phyloP scores from a whole-genome alignment of 2,113 vertebrate genomes.

The Hippocampus zosterae region DNA sequence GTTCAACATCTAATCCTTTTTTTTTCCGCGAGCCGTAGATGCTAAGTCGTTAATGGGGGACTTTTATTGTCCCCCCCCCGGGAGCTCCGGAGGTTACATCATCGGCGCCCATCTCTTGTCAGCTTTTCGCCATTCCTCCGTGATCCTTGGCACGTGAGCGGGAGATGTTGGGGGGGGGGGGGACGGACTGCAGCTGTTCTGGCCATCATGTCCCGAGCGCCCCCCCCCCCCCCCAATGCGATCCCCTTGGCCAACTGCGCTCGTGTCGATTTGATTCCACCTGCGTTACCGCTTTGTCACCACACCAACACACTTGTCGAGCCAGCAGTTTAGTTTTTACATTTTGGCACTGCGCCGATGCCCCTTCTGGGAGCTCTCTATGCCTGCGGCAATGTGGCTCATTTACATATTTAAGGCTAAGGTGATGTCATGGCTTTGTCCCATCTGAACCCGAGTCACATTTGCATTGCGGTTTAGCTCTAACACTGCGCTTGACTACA shows the following conservation, averaged over 20 bases:
- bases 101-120: constrained; percentile 61
- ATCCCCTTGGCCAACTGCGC: constrained; percentile 11
- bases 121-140: constrained; percentile 58
- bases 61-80: constrained; percentile 45
- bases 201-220: constrained; percentile 26
- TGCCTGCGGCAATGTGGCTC: not conserved
- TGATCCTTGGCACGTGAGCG: constrained; percentile 52
- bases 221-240: not conserved
- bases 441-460: not conserved
- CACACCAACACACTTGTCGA: constrained; percentile 19
- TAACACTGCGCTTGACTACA: not conserved
- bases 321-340: not conserved
- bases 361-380: not conserved
- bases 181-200: constrained; percentile 44
- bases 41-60: not conserved
- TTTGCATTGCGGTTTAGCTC: not conserved
- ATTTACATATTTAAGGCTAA: not conserved
- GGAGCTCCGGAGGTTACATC: constrained; percentile 48
- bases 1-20: not conserved
- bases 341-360: not conserved
- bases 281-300: constrained; percentile 36
- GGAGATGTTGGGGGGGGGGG: constrained; percentile 12
- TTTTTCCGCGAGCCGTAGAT: not conserved
- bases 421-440: not conserved
- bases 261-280: constrained; percentile 26